A percentile compares a stretch with the other conserved stretches of the same genome.
Evolutionary conservation across 2,797 vertebrate genomes (phyloP).

Genomic region (Dromococcyx pavoninus): DNA sequence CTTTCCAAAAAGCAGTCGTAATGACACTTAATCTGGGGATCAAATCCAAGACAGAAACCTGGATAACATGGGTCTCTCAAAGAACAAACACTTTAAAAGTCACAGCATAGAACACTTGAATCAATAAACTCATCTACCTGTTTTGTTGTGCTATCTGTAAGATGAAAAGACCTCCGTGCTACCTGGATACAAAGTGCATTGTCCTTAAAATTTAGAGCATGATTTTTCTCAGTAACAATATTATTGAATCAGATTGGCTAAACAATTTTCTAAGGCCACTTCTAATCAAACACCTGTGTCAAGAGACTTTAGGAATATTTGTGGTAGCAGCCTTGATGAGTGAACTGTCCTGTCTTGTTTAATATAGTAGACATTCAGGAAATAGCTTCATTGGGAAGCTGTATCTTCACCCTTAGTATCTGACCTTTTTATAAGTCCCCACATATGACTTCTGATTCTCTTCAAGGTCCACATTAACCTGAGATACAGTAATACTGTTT

Average conservation of each 20-base stretch:
- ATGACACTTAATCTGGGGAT: background rate
- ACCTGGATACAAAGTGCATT: background rate
- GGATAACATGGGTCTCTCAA: background rate
- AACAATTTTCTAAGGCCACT: background rate
- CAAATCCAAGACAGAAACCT: background rate
- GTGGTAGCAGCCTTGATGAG: background rate
- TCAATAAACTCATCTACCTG: background rate
- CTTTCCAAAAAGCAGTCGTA: background rate
- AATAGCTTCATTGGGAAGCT: background rate
- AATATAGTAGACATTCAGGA: background rate
- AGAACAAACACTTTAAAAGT: background rate
- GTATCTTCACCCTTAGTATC: background rate
- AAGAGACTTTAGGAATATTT: background rate
- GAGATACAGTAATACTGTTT: background rate
- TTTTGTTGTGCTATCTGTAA: background rate
- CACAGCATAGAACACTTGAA: background rate
- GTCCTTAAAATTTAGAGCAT: background rate
- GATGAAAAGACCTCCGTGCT: background rate
- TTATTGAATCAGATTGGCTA: background rate
- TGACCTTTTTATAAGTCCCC: background rate
- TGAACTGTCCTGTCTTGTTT: background rate
- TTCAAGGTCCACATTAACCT: background rate
- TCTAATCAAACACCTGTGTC: background rate
- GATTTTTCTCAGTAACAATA: background rate
- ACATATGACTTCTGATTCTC: background rate